phyloP scores from a whole-genome alignment of 2,113 vertebrate species.

The Pelusios castaneus region DNA sequence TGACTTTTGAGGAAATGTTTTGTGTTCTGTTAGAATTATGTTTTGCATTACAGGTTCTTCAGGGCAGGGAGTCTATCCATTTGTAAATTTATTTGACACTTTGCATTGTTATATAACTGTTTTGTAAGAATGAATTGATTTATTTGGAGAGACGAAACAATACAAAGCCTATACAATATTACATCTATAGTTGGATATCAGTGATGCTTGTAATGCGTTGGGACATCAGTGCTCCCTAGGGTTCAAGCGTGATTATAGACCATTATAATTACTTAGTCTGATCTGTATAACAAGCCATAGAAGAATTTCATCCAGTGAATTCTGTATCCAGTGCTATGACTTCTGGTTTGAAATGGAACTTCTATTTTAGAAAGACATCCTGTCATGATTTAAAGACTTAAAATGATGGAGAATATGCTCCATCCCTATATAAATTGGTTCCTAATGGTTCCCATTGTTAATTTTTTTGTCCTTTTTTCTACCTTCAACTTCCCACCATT shows the following conservation, averaged over 20 bases:
- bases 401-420: too few relatives aligned
- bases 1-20: background rate
- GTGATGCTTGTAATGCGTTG: background rate
- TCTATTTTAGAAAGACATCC: background rate
- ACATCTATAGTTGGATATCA: background rate
- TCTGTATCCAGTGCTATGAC: background rate
- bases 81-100: background rate
- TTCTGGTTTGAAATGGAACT: background rate
- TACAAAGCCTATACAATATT: background rate
- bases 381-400: too few relatives aligned
- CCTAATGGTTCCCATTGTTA: too few relatives aligned
- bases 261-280: background rate
- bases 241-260: background rate
- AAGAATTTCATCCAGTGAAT: background rate
- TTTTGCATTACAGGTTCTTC: background rate
- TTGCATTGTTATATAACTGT: fast-evolving
- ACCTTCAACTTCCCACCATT: background rate
- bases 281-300: background rate
- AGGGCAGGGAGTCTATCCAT: background rate
- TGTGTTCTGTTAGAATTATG: background rate
- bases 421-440: too few relatives aligned
- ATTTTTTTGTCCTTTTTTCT: background rate
- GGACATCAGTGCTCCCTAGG: background rate
- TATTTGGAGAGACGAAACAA: background rate
- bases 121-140: background rate